Evolutionary conservation across 2,888 invertebrate species (phyloP).

Genomic region (Drosophila atroscutellata): DNA sequence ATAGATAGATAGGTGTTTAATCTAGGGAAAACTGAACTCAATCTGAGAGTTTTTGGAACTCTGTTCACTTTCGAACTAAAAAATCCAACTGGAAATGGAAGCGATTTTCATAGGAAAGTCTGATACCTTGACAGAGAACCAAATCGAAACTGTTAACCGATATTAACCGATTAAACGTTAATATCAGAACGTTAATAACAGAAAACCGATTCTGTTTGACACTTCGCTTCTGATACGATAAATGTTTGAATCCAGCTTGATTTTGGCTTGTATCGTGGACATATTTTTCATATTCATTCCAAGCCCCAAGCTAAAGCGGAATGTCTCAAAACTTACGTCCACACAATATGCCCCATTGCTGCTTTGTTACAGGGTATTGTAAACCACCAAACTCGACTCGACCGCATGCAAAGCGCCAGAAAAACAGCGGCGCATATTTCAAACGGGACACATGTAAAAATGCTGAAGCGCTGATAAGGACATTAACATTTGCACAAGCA

Average conservation of each 20-base stretch:
- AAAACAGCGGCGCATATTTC: conserved; percentile 78
- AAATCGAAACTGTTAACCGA: background rate
- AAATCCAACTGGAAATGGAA: background rate
- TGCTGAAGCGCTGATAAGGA: conserved; percentile 79
- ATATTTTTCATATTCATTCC: background rate
- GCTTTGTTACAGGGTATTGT: conserved; percentile 21
- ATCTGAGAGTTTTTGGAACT: background rate
- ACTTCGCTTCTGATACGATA: background rate
- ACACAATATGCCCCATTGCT: background rate
- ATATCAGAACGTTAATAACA: background rate
- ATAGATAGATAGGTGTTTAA: background rate
- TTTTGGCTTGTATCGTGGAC: background rate
- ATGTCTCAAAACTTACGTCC: fast-evolving
- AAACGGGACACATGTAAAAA: conserved; percentile 78
- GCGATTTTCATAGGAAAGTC: too few species aligned
- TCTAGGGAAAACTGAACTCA: too few species aligned
- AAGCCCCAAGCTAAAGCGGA: background rate
- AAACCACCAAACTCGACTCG: conserved; percentile 56
- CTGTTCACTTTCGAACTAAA: background rate
- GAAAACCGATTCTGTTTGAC: background rate
- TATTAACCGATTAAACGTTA: background rate
- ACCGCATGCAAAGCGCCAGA: conserved; percentile 76
- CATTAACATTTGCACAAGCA: conserved; percentile 77
- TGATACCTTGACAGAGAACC: too few species aligned
- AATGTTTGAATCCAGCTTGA: background rate